Percentiles rank a stretch among this genome's conserved stretches.
Conservation (phyloP, 2,888 invertebrate species). For the Teleogryllus oceanicus region DNA sequence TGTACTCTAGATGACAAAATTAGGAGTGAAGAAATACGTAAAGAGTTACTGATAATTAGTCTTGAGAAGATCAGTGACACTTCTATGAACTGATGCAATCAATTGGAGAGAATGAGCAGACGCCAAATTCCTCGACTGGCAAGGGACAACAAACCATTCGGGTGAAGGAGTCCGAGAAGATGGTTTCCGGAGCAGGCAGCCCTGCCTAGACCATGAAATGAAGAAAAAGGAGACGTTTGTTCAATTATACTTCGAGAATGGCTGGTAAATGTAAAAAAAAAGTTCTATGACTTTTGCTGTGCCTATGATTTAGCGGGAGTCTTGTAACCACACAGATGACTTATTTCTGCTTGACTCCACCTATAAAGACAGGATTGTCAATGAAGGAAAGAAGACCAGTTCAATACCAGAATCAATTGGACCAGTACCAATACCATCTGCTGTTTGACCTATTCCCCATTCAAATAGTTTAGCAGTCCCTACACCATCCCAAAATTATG, state of each 20-base stretch:
- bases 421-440: neutral
- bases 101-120: too few species aligned
- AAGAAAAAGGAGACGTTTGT: neutral
- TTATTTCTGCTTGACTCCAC: neutral
- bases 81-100: too few species aligned
- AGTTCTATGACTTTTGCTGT: neutral
- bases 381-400: constrained; percentile 22
- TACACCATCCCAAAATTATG: constrained; percentile 23
- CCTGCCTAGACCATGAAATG: too few species aligned
- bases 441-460: neutral
- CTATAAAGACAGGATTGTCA: constrained; percentile 4
- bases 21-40: too few species aligned
- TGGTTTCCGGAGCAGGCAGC: too few species aligned
- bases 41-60: too few species aligned
- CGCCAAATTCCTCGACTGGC: too few species aligned
- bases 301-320: neutral
- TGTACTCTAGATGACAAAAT: too few species aligned
- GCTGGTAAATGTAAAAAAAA: neutral
- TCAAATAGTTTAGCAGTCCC: constrained; percentile 3
- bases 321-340: neutral
- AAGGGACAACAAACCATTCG: too few species aligned
- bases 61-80: too few species aligned
- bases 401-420: neutral
- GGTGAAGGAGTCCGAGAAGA: too few species aligned
- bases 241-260: constrained; percentile 12